phyloP scores from a whole-genome alignment of 1,140 invertebrate species.

The Drosophila varians region DNA sequence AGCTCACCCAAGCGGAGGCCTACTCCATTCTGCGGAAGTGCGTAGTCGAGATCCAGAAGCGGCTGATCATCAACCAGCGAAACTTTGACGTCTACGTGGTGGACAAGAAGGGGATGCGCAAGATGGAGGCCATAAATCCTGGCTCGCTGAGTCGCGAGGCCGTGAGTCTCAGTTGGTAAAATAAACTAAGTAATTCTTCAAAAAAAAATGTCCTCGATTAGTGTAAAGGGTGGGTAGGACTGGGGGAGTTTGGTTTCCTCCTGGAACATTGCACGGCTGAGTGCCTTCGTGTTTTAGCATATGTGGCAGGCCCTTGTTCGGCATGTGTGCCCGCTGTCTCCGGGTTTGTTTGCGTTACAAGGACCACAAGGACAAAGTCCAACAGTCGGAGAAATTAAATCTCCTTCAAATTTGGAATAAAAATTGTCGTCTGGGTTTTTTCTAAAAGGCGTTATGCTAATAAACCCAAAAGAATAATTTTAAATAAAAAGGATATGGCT shows the following conservation, averaged over 20 bases:
- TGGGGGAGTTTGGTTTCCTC: not conserved
- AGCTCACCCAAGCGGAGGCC: constrained; percentile 91
- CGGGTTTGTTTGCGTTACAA: constrained; percentile 40
- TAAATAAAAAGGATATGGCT: too few relatives aligned
- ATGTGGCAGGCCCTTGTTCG: constrained; percentile 57
- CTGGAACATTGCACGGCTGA: constrained; percentile 49
- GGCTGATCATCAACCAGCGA: constrained; percentile 95
- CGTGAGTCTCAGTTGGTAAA: constrained; percentile 11
- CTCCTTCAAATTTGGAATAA: not conserved
- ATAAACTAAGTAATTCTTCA: too few relatives aligned
- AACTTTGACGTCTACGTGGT: constrained; percentile 95
- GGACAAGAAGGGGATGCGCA: constrained; percentile 92
- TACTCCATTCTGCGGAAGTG: constrained; percentile 94
- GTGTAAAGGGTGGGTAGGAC: not conserved
- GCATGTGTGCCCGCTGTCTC: constrained; percentile 18
- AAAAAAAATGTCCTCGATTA: not conserved
- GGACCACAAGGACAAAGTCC: constrained; percentile 49
- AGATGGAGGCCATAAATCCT: constrained; percentile 87
- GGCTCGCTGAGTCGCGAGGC: constrained; percentile 25
- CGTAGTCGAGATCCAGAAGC: constrained; percentile 94
- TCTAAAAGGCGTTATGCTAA: too few relatives aligned
- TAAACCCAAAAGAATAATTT: too few relatives aligned
- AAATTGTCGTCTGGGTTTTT: too few relatives aligned
- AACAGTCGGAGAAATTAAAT: constrained; percentile 18
- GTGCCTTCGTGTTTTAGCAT: constrained; percentile 74